Evolutionary conservation across 2,888 invertebrate species (phyloP), one percentile per base, ranked within the genome.

Genomic region (Dione juno): DNA sequence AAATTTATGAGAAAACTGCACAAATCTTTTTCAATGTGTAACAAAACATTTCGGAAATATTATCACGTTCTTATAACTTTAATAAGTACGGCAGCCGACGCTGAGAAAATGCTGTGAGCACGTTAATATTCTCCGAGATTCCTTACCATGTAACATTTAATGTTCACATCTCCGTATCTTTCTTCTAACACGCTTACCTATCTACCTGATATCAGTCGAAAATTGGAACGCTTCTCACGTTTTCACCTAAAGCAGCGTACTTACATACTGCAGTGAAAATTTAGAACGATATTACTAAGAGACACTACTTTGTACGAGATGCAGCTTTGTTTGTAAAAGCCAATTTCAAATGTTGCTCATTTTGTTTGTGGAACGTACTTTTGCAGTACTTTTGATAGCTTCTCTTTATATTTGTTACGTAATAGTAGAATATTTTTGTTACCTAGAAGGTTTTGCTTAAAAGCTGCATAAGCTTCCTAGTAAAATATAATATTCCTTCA

Each of bases 241-340:
- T 71, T 71, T 41, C 68, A 73, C 63, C 70, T 74, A 72, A 71
- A 74, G 75, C 69, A 71, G 64, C 65, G 71, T 74, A 67, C 74
- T 72, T 74, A 75, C 75, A 69, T 65, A 68, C 71, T 71, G 74
- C 71, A 75, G 74, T 48, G 67, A 69, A 73, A 75, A 75, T 73
- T 71, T 73, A 63, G 61, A 71, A 67, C 69, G 72, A 69, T 66
- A 73, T 73, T 73, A 71, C 71, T 54, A 57, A 70, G 69, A 58
- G 67, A 68, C 72, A 72, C 67, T 70, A 72, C 69, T 70, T 69
- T 70, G 66, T 67, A 65, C n/a, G 21, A 64, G 19, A 59, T 66
- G 65, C 66, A 63, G 64, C 66, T 67, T 66, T 71, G 67, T 50
- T 53, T 71, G 52, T 59, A 67, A 67, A 35, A 65, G 63, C 63